Percentiles rank a stretch among this genome's conserved stretches.
phyloP scores from a whole-genome alignment of 2,888 invertebrate genomes.

The Julus scanicus region DNA sequence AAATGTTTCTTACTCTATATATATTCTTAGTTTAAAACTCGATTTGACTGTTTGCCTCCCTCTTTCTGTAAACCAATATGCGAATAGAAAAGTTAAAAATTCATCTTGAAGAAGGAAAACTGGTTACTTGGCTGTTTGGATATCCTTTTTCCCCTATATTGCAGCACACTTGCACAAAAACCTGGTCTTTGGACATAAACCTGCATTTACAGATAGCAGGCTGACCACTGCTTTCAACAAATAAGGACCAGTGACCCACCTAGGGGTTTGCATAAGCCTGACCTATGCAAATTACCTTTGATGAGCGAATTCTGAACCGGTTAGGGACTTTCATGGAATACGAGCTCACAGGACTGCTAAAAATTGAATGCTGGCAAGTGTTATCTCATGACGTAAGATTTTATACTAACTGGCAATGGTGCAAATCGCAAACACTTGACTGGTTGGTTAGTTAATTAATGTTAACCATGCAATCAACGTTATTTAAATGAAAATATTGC shows the following conservation, averaged over 20 bases:
- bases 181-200: neutral
- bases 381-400: too few species aligned
- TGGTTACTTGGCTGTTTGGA: neutral
- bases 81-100: neutral
- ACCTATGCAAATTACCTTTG: neutral
- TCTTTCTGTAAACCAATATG: neutral
- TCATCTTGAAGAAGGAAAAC: neutral
- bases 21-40: neutral
- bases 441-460: too few species aligned
- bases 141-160: neutral
- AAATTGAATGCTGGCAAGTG: neutral
- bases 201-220: neutral
- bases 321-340: neutral
- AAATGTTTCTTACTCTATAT: neutral
- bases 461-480: too few species aligned
- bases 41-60: neutral
- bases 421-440: neutral
- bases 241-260: neutral
- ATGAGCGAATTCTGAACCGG: neutral
- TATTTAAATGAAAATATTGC: too few species aligned
- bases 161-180: neutral
- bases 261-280: neutral
- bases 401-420: neutral
- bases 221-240: neutral
- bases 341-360: neutral